Conservation (phyloP, 2,113 vertebrate species). For the Chaetodon auriga region DNA sequence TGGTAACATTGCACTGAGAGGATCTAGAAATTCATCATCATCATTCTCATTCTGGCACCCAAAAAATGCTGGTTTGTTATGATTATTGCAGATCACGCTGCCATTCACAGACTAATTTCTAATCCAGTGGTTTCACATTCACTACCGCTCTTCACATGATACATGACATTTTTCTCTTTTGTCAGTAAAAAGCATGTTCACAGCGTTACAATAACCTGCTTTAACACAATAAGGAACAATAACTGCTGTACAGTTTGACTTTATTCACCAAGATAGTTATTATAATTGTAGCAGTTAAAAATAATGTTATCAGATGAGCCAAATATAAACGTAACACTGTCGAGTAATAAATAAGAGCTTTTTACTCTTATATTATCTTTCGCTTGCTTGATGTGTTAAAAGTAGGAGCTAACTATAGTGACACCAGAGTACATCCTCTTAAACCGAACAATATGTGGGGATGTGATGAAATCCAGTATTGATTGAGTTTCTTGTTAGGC, state of each 20-base stretch:
- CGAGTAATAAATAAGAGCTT: no score
- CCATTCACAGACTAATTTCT: constrained; percentile 19
- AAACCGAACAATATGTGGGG: constrained; percentile 30
- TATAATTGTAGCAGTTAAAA: neutral
- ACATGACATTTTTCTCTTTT: neutral
- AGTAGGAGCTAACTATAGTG: neutral
- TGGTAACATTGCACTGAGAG: neutral
- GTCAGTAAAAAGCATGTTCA: neutral
- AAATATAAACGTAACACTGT: no score
- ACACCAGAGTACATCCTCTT: neutral
- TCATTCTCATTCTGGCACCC: neutral
- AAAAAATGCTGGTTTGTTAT: neutral
- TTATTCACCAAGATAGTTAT: neutral
- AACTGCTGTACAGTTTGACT: no score
- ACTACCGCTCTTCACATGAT: neutral
- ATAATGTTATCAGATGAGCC: neutral
- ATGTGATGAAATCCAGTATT: constrained; percentile 62
- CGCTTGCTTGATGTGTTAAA: neutral
- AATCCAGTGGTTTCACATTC: neutral
- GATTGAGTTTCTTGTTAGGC: constrained; percentile 34
- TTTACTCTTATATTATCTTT: no score
- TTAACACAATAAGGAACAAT: constrained; percentile 5
- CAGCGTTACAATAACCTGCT: neutral
- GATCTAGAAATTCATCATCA: constrained; percentile 8
- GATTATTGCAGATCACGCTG: constrained; percentile 12